Evolutionary conservation across 2,888 invertebrate species (phyloP), one percentile per base, ranked within the genome.

Genomic region (Scelioninae gen. 1): DNA sequence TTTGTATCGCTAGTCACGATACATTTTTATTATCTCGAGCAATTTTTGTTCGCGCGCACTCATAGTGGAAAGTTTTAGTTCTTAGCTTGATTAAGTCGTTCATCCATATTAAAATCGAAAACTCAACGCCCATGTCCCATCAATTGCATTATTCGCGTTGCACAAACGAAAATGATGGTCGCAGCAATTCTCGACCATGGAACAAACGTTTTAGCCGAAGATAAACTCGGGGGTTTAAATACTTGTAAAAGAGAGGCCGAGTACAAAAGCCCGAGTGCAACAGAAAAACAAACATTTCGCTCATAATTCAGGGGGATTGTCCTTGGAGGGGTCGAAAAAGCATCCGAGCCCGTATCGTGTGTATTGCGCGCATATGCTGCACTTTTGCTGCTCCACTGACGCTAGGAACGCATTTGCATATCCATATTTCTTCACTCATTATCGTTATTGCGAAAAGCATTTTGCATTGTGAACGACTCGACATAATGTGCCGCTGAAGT

Each of bases 381-480:
- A 58, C 82, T 74, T 82, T 81, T 71, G 75, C 62, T 60, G 72
- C 72, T 51, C 71, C 75, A 47, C 60, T 58, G 62, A 69, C 66
- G 72, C 58, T 68, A 15, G 9, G 45, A 9, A 7, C 43, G 60
- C 83, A 88, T 89, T 89, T 88, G 87, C 89, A 89, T 89, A 89
- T 82, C 88, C 89, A 91, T 91, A 91, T 91, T 90, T 91, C 90
- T 90, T 87, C 86, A 82, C 88, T 91, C 90, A 91, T 91, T 91
- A 91, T 88, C 88, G 89, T 90, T 90, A 90, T 91, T 90, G 89
- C 85, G 86, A 90, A 88, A 89, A 85, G 82, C 88, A 89, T 90
- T 89, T 88, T 85, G 89, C 88, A 88, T 86, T 85, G 75, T 72
- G 34, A 40, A 40, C 40, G 16, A 4, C 66, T 58, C 79, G 71